Conservation (phyloP, 2,888 invertebrate species). For the Acleris literana region DNA sequence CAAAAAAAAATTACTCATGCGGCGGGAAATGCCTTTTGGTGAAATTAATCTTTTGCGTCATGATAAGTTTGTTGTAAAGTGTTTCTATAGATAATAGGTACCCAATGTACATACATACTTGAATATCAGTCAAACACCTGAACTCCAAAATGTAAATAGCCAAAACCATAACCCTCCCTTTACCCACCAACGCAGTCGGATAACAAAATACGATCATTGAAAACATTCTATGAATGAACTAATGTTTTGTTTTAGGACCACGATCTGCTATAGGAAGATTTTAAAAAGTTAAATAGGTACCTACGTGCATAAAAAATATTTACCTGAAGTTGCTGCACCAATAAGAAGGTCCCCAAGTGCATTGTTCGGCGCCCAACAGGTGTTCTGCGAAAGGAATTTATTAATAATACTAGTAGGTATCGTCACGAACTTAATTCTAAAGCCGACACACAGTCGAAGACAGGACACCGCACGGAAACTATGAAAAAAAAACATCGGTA, state of each 20-base stretch:
- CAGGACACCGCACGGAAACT: too few species aligned
- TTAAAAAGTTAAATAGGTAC: background rate
- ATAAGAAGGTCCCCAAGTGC: constrained; percentile 91
- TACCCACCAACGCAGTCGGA: background rate
- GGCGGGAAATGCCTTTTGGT: too few species aligned
- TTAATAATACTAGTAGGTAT: background rate
- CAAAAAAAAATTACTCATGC: too few species aligned
- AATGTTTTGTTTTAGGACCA: background rate
- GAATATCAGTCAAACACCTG: too few species aligned
- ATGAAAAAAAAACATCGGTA: too few species aligned
- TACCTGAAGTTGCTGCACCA: constrained; percentile 88
- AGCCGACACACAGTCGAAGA: too few species aligned
- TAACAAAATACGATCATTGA: background rate
- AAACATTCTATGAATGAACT: background rate
- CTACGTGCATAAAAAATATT: constrained; percentile 27
- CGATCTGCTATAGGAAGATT: background rate
- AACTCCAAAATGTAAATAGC: too few species aligned
- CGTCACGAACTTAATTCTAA: background rate
- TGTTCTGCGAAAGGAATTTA: constrained; percentile 44
- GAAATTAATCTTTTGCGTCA: too few species aligned
- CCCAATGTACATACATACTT: too few species aligned
- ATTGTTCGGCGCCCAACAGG: constrained; percentile 84
- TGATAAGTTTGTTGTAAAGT: too few species aligned
- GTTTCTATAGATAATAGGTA: too few species aligned
- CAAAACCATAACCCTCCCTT: too few species aligned